Evolutionary conservation across 2,888 invertebrate genomes (phyloP).

Genomic region (Lordiphosa fenestrarum): DNA sequence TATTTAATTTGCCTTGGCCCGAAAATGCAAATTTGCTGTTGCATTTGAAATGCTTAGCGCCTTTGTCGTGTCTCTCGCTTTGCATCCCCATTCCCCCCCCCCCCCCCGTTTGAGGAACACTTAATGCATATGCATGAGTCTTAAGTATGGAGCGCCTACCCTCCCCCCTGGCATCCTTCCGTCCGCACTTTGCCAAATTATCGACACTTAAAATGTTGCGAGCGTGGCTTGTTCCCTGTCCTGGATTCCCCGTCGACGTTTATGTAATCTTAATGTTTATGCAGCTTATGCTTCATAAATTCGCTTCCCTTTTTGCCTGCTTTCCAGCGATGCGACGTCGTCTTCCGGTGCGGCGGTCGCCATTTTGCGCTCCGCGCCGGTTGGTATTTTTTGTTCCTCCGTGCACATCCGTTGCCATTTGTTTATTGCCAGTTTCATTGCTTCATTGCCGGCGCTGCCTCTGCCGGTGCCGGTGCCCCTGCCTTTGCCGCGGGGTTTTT

Average conservation of each 20-base stretch:
- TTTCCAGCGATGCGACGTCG: conserved; percentile 34
- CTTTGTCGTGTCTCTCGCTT: neutral
- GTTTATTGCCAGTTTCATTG: conserved; percentile 72
- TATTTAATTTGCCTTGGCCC: conserved; percentile 40
- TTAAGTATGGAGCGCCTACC: conserved; percentile 16
- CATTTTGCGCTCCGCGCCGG: conserved; percentile 51
- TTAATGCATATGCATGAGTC: conserved; percentile 66
- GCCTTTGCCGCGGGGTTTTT: conserved; percentile 20
- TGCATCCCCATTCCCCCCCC: too few relatives aligned
- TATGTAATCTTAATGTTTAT: conserved; percentile 74
- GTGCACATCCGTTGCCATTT: conserved; percentile 65
- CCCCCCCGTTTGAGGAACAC: neutral
- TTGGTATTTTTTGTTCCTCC: conserved; percentile 19
- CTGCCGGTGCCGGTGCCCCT: neutral
- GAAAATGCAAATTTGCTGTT: conserved; percentile 50
- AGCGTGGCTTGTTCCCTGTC: conserved; percentile 44
- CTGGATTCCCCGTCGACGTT: conserved; percentile 53
- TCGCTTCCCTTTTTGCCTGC: conserved; percentile 25
- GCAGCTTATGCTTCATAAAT: conserved; percentile 75
- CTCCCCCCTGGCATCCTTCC: neutral
- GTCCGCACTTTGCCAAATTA: conserved; percentile 43
- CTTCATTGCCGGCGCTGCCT: conserved; percentile 49
- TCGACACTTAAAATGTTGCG: conserved; percentile 75
- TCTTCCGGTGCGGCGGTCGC: conserved; percentile 64
- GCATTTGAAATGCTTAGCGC: conserved; percentile 53